Evolutionary conservation across 1,140 invertebrate species (phyloP), one percentile per base, ranked within the genome.

Genomic region (Zaprionus inermis): DNA sequence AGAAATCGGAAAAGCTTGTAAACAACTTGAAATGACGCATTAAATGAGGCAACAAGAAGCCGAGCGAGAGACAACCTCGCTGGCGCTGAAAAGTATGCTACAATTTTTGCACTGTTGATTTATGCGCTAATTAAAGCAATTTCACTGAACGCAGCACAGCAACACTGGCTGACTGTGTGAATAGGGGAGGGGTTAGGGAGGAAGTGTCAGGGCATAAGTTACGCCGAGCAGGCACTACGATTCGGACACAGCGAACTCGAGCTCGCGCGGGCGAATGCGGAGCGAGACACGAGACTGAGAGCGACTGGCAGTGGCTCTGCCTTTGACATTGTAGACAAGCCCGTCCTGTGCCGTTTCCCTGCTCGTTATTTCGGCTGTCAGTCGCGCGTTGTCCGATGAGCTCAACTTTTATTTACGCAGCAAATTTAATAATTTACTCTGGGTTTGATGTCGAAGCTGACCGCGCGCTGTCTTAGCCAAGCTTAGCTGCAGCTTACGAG

Each of bases 81-180:
- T n/a, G 20, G 28, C 65, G 64, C 77, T 61, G 65, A 36, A 61
- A 77, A 85, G 81, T 72, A 36, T 79, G 72, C 83, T 88, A 83
- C 79, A 79, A 86, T 86, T 83, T 88, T 86, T 88, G 77, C 76
- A 88, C 83, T 83, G 79, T 88, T 88, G 83, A 86, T 86, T 86
- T 86, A 86, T 86, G 79, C 83, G 83, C 83, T 86, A 88, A 86
- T 86, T 88, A 86, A 86, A 86, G 83, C 83, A 83, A 86, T 86
- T 86, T 79, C 69, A 78, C 83, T 79, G 83, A 86, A 86, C 83
- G 79, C 30, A 32, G 30, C 30, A 46, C 24, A 20, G 18, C 18
- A 54, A 30, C 49, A 55, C 20, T 12, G 16, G 67, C 60, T 61
- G 30, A 57, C 32, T 44, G 24, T 4, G 3, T 5, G 5, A 5